Evolutionary conservation across 2,888 invertebrate genomes (phyloP).

Genomic region (Hyalella azteca): DNA sequence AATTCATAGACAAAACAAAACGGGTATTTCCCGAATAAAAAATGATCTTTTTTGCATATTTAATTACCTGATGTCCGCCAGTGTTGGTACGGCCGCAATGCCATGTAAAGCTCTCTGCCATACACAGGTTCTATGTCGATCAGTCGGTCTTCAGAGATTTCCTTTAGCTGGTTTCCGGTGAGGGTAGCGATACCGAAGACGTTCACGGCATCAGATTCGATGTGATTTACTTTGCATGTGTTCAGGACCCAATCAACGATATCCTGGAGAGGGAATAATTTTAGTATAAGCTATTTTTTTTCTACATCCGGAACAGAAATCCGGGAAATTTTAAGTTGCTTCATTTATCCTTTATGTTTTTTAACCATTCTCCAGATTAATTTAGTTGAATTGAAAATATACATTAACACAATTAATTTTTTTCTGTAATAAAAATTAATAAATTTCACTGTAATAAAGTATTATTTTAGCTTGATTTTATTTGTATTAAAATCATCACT

Average conservation of each 20-base stretch:
- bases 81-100: conserved; percentile 6
- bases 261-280: neutral
- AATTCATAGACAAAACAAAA: too few relatives aligned
- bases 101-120: conserved; percentile 16
- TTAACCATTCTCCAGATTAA: neutral
- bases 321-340: too few relatives aligned
- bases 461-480: too few relatives aligned
- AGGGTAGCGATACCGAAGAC: neutral
- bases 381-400: neutral
- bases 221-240: conserved; percentile 16
- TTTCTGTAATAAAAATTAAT: too few relatives aligned
- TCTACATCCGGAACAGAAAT: neutral
- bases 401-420: neutral
- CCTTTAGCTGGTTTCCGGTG: neutral
- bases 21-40: too few relatives aligned
- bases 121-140: conserved; percentile 11
- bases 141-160: neutral
- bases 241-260: conserved; percentile 13
- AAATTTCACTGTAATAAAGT: too few relatives aligned
- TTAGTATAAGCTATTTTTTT: neutral
- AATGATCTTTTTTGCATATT: too few relatives aligned
- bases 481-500: too few relatives aligned
- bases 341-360: neutral
- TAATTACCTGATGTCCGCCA: neutral
- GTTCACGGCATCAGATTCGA: conserved; percentile 3